Conservation (phyloP, 2,797 vertebrate species). For the Glossophaga mutica region DNA sequence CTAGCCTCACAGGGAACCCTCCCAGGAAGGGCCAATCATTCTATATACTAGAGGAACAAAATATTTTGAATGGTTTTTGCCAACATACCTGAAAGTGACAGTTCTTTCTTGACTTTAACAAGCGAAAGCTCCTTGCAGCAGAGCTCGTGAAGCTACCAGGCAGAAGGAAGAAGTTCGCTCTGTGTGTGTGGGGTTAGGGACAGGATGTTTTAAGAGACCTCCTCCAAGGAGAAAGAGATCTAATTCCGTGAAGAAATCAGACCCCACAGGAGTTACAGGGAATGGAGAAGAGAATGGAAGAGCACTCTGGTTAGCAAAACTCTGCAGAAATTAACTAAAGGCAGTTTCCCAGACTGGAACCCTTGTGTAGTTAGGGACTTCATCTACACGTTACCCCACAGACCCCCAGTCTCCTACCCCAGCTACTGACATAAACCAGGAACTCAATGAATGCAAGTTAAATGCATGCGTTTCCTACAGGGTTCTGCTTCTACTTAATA, state of each 20-base stretch:
- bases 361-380: not conserved
- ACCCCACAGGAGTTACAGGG: not conserved
- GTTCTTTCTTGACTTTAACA: not conserved
- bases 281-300: not conserved
- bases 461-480: not conserved
- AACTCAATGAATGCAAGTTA: not conserved
- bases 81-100: not conserved
- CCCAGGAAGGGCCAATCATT: not conserved
- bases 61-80: not conserved
- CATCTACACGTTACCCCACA: not conserved
- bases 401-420: not conserved
- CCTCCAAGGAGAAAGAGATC: not conserved
- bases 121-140: not conserved
- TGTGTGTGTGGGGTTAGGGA: not conserved
- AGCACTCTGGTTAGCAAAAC: not conserved
- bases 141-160: not conserved
- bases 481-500: not conserved
- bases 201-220: not conserved
- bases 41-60: not conserved
- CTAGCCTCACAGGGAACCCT: not conserved
- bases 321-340: not conserved
- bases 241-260: not conserved
- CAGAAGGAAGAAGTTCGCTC: not conserved
- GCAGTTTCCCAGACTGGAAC: not conserved
- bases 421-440: not conserved